Percentiles rank a stretch among this genome's conserved stretches.
Evolutionary conservation across 2,113 vertebrate species (phyloP).

Genomic region (Carassius gibelio): DNA sequence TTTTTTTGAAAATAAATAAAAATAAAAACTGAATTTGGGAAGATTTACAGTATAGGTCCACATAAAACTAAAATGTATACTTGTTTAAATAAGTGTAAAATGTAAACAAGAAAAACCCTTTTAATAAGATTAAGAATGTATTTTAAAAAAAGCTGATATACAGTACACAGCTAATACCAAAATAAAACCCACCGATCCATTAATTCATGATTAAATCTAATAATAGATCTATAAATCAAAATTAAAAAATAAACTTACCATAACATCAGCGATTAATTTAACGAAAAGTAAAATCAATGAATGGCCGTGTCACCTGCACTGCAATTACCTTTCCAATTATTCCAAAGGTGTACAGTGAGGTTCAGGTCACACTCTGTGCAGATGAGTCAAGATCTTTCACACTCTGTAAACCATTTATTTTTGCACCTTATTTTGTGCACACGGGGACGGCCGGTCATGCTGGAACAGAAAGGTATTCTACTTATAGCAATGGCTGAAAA

Average conservation of each 20-base stretch:
- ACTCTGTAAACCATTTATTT: slow-evolving; percentile 15
- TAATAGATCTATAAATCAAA: slow-evolving; percentile 1
- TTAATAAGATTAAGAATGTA: background rate
- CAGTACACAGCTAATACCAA: background rate
- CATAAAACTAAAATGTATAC: background rate
- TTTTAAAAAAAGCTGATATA: too few species aligned
- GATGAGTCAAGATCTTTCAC: slow-evolving; percentile 12
- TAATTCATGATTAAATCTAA: background rate
- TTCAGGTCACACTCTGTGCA: background rate
- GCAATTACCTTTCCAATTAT: slow-evolving; percentile 27
- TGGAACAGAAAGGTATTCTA: background rate
- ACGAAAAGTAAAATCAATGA: background rate
- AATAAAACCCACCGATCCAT: background rate
- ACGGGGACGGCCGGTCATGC: background rate
- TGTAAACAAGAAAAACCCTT: background rate
- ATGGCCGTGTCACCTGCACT: background rate
- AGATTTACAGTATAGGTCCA: too few species aligned
- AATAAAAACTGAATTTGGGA: too few species aligned
- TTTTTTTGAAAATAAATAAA: too few species aligned
- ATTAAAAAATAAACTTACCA: background rate
- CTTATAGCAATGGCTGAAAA: background rate
- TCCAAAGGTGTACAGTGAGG: too few species aligned
- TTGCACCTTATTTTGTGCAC: slow-evolving; percentile 4
- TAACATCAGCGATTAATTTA: background rate
- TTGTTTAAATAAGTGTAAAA: background rate